Percentiles rank a stretch among this genome's conserved stretches.
Evolutionary conservation across 1,140 invertebrate genomes (phyloP).

Genomic region (Eubasilissa regina): DNA sequence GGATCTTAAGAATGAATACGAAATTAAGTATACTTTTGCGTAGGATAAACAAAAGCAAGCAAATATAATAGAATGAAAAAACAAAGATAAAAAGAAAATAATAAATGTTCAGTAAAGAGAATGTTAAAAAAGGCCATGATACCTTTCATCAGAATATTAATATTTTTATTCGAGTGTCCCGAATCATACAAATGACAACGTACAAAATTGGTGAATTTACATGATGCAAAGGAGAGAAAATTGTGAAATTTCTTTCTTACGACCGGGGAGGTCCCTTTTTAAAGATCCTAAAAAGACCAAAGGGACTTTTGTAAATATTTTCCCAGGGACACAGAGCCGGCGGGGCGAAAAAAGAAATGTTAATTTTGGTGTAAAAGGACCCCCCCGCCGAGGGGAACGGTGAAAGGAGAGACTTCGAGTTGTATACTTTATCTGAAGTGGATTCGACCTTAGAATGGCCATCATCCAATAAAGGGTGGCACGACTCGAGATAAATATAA

Average conservation of each 20-base stretch:
- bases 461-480: not conserved
- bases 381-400: too few relatives aligned
- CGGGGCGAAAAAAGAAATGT: constrained; percentile 22
- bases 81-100: not conserved
- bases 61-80: not conserved
- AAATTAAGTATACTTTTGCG: too few relatives aligned
- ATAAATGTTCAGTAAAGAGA: not conserved
- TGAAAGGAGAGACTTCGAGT: constrained; percentile 6
- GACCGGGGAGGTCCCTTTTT: not conserved
- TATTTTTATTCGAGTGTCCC: not conserved
- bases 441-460: not conserved
- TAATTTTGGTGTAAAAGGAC: constrained; percentile 27
- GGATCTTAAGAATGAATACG: too few relatives aligned
- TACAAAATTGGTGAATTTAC: constrained; percentile 5
- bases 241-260: not conserved
- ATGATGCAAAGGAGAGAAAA: constrained; percentile 1
- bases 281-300: not conserved
- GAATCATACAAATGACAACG: not conserved
- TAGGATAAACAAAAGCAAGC: not conserved
- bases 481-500: constrained; percentile 1
- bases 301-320: constrained; percentile 38
- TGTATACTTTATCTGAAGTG: constrained; percentile 15
- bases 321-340: not conserved
- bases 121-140: not conserved
- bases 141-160: constrained; percentile 16